phyloP scores from a whole-genome alignment of 2,888 invertebrate species.

The Cenopis cana region DNA sequence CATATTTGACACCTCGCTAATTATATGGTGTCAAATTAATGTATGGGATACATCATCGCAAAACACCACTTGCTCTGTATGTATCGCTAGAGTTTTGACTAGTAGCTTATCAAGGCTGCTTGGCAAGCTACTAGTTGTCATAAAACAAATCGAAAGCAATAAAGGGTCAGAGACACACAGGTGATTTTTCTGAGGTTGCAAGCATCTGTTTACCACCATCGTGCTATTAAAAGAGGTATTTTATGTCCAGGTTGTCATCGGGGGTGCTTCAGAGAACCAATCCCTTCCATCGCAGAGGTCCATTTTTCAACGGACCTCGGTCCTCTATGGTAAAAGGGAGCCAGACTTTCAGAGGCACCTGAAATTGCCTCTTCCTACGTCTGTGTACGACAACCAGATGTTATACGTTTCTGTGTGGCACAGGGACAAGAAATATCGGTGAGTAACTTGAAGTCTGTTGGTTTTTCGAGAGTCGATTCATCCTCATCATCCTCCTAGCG shows the following conservation, averaged over 20 bases:
- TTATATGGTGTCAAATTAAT: too few species aligned
- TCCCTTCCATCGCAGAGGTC: slow-evolving; percentile 78
- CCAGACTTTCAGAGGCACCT: slow-evolving; percentile 93
- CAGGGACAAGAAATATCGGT: slow-evolving; percentile 93
- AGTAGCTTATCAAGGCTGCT: too few species aligned
- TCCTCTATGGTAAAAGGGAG: slow-evolving; percentile 90
- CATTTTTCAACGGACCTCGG: slow-evolving; percentile 91
- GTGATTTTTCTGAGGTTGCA: background rate
- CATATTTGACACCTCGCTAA: too few species aligned
- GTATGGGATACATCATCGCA: too few species aligned
- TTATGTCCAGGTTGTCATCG: slow-evolving; percentile 83
- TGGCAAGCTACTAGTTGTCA: too few species aligned
- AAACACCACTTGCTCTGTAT: too few species aligned
- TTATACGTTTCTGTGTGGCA: slow-evolving; percentile 94
- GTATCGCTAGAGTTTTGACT: too few species aligned
- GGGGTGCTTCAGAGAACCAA: slow-evolving; percentile 74
- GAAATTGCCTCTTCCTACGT: slow-evolving; percentile 86
- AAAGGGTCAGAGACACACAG: too few species aligned
- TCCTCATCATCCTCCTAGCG: too few species aligned
- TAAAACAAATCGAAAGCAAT: too few species aligned
- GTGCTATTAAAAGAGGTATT: background rate
- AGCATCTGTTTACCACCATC: background rate
- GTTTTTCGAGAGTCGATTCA: too few species aligned
- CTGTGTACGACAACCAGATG: slow-evolving; percentile 84
- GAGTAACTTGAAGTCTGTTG: slow-evolving; percentile 49